A percentile compares a stretch with the other conserved stretches of the same genome.
Evolutionary conservation across 2,888 invertebrate genomes (phyloP).

Genomic region (Dromius quadrimaculatus): DNA sequence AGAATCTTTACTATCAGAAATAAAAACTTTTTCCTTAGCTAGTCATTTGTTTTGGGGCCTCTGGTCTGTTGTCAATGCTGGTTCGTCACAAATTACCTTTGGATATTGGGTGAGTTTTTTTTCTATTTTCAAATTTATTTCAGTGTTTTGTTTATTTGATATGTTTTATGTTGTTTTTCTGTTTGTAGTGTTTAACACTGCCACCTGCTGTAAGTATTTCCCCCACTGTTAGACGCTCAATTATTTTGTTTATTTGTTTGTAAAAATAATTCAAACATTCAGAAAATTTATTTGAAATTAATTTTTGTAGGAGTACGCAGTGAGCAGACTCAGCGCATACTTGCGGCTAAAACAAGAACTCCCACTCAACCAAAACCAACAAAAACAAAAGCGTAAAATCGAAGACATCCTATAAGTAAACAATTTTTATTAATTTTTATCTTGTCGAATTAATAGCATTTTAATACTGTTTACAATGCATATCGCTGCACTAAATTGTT

Average conservation of each 20-base stretch:
- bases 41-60: conserved; percentile 95
- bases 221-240: conserved; percentile 17
- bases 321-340: conserved; percentile 74
- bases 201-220: conserved; percentile 36
- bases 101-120: conserved; percentile 87
- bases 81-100: conserved; percentile 89
- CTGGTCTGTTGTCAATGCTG: conserved; percentile 92
- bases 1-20: conserved; percentile 71
- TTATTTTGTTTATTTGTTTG: background rate
- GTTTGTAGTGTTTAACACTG: conserved; percentile 44
- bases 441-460: background rate
- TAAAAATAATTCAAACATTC: background rate
- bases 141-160: conserved; percentile 19
- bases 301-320: conserved; percentile 75
- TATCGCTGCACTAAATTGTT: background rate
- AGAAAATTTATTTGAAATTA: conserved; percentile 3
- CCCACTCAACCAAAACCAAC: background rate
- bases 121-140: background rate
- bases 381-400: conserved; percentile 21
- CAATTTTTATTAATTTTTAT: background rate
- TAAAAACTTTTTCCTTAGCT: conserved; percentile 85
- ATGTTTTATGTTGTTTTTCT: conserved; percentile 48
- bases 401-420: conserved; percentile 17
- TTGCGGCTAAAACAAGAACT: conserved; percentile 70
- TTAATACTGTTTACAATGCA: background rate